phyloP scores from a whole-genome alignment of 2,888 invertebrate species.

The Abrostola tripartita region DNA sequence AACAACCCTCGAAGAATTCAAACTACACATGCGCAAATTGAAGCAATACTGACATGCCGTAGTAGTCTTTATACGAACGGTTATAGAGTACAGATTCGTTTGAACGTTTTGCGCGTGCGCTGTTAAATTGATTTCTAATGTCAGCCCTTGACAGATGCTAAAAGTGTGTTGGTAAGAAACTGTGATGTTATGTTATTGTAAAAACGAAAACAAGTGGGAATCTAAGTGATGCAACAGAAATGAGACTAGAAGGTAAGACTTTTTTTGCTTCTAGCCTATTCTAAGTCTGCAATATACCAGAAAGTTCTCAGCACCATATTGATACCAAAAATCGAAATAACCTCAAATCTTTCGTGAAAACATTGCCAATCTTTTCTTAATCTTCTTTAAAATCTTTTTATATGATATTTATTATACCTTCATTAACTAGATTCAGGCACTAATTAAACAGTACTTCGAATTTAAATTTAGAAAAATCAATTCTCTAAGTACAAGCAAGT shows the following conservation, averaged over 20 bases:
- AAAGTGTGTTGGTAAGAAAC: constrained; percentile 41
- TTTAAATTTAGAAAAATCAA: neutral
- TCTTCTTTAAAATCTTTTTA: neutral
- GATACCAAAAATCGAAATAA: constrained; percentile 4
- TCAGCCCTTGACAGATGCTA: constrained; percentile 68
- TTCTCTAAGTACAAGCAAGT: too few species aligned
- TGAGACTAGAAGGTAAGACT: constrained; percentile 74
- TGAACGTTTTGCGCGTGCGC: constrained; percentile 74
- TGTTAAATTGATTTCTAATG: constrained; percentile 77
- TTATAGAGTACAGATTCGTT: constrained; percentile 45
- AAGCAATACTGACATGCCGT: constrained; percentile 24
- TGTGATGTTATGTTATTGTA: constrained; percentile 53
- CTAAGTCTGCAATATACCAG: neutral
- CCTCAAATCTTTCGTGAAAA: constrained; percentile 20
- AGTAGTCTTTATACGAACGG: neutral
- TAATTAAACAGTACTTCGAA: neutral
- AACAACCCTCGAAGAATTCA: constrained; percentile 27
- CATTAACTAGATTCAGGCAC: neutral
- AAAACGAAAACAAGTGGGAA: constrained; percentile 59
- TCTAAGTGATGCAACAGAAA: constrained; percentile 58
- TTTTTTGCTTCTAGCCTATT: neutral
- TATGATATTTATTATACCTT: too few species aligned
- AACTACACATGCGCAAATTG: constrained; percentile 72
- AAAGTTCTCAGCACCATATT: neutral
- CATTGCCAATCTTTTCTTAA: neutral